Conservation (phyloP, 2,113 vertebrate species). For the Elephantulus edwardii region DNA sequence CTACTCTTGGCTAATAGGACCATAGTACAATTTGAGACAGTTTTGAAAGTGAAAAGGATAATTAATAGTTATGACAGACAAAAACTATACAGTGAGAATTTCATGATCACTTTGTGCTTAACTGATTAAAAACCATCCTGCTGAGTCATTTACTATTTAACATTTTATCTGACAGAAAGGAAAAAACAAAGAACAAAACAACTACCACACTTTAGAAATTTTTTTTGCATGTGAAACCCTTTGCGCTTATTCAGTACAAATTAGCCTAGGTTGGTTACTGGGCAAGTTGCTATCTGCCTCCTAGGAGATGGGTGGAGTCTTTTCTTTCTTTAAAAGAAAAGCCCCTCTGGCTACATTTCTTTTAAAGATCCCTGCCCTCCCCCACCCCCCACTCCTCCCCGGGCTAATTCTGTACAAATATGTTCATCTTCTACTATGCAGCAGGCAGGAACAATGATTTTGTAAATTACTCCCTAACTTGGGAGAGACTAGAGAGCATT, state of each 20-base stretch:
- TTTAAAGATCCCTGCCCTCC: neutral
- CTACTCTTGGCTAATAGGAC: neutral
- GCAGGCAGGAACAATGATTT: too few species aligned
- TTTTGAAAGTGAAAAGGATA: neutral
- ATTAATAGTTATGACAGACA: neutral
- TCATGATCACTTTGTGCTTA: neutral
- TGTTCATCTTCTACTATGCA: neutral
- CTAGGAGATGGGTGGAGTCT: neutral
- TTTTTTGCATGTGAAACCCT: neutral
- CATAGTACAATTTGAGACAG: neutral
- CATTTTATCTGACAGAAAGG: neutral
- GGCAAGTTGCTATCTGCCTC: constrained; percentile 23
- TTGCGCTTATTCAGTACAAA: constrained; percentile 19
- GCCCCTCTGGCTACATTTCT: neutral
- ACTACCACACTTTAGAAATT: constrained; percentile 3
- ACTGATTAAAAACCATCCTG: constrained; percentile 15
- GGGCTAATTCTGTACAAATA: neutral
- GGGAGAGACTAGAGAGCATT: too few species aligned
- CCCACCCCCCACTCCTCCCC: neutral
- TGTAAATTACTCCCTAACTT: too few species aligned
- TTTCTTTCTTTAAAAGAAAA: neutral
- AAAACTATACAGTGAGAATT: neutral
- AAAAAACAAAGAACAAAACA: too few species aligned
- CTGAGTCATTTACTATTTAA: constrained; percentile 4
- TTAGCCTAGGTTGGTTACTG: neutral